Percentiles rank a stretch among this genome's conserved stretches.
These are phyloP conservation scores for Moxostoma hubbsi DNA, from an alignment of 2,797 vertebrate genomes.

Conservation along the genomic window DNA sequence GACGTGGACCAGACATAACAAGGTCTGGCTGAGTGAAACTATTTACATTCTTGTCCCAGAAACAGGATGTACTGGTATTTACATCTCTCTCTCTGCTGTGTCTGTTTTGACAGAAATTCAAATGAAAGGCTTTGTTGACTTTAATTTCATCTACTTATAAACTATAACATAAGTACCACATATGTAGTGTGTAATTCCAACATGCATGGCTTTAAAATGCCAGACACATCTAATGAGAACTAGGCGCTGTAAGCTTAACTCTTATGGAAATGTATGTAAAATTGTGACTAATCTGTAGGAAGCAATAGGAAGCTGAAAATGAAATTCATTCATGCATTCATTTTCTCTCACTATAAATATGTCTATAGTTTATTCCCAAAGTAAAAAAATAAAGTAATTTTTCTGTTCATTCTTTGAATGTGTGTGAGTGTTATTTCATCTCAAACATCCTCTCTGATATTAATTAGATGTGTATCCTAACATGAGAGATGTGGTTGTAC, in stretches of 20 bases:
- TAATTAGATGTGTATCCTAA: too few relatives aligned
- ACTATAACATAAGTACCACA: conserved; percentile 5
- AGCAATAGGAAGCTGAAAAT: conserved; percentile 3
- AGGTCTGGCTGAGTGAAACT: conserved; percentile 61
- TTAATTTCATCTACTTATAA: not conserved
- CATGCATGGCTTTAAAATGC: not conserved
- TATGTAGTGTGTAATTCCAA: not conserved
- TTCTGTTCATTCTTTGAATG: too few relatives aligned
- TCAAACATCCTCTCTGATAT: too few relatives aligned
- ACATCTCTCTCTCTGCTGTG: not conserved
- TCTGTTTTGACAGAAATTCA: not conserved
- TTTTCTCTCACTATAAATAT: not conserved
- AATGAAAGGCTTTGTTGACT: not conserved
- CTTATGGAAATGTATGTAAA: conserved; percentile 31
- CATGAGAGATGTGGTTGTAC: not conserved
- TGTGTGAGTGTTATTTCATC: too few relatives aligned
- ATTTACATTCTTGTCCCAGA: conserved; percentile 81
- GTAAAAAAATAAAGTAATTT: too few relatives aligned
- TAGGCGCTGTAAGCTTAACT: not conserved
- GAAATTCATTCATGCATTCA: not conserved
- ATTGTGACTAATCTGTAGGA: not conserved
- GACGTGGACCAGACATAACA: conserved; percentile 77
- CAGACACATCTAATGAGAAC: not conserved
- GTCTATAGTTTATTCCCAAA: not conserved
- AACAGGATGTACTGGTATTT: conserved; percentile 74